A percentile compares a stretch with the other conserved stretches of the same genome.
phyloP scores from a whole-genome alignment of 2,888 invertebrate genomes.

The Metacarcinus magister region DNA sequence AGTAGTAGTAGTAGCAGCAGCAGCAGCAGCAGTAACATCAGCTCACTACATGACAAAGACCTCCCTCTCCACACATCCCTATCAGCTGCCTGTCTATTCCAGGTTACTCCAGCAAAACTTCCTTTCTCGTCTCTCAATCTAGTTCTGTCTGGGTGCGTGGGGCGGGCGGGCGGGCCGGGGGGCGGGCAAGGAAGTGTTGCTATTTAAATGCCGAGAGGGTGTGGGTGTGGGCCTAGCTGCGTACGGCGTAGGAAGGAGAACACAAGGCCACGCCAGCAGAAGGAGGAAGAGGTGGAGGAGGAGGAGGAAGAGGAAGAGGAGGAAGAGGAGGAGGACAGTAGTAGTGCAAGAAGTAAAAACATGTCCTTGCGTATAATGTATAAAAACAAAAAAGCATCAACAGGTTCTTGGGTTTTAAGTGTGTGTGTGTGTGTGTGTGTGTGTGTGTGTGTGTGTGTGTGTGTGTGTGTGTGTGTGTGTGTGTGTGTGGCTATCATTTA shows the following conservation, averaged over 20 bases:
- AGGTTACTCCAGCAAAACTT: no score
- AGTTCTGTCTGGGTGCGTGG: no score
- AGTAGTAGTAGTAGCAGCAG: background rate
- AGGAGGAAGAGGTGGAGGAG: background rate
- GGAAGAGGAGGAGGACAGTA: background rate
- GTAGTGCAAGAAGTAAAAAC: background rate
- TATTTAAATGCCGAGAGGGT: background rate
- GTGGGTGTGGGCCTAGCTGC: background rate
- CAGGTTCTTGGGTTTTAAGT: background rate
- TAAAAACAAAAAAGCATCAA: background rate
- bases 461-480: conserved; percentile 26
- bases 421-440: background rate
- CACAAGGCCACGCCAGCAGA: background rate
- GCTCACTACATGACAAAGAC: no score
- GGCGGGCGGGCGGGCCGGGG: background rate
- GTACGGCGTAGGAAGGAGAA: conserved; percentile 37
- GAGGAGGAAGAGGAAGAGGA: background rate
- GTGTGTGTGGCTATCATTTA: conserved; percentile 3
- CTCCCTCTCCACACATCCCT: no score
- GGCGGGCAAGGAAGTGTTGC: background rate
- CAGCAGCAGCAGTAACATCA: background rate
- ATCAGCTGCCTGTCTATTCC: no score
- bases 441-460: background rate
- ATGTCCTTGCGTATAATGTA: no score
- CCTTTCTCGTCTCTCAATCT: no score